Evolutionary conservation across 2,113 vertebrate genomes (phyloP), one percentile per base, ranked within the genome.

Genomic region (Rhineura floridana): DNA sequence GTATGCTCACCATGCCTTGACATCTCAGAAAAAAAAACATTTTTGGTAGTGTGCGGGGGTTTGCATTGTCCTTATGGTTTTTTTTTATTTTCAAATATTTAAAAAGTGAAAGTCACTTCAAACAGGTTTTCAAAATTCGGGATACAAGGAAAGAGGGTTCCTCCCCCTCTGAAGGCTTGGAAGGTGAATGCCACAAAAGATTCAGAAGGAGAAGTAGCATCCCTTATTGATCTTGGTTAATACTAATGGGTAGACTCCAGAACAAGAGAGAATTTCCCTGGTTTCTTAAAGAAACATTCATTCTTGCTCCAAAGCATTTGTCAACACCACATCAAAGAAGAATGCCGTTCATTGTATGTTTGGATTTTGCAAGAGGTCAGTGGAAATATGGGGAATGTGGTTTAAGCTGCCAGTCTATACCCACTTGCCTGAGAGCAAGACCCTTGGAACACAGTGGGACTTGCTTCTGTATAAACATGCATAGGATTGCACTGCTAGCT

Each of bases 171-270:
- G 75, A n/a, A 52, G 42, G 75, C 59, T 46, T 52, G 63, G 5
- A 70, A 65, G 80, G 8, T n/a, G 78, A 90, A 86, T 86, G 77
- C 55, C 48, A 88, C 52, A 55, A 62, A 81, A 46, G 30, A 55
- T 36, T 80, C n/a, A 46, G 39, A 86, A 91, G 42, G 62, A 80
- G 42, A 67, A 87, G 39, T 69, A 23, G 42, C 83, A 44, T 67
- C 84, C 78, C 63, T 79, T 48, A 17, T 33, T 48, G 87, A 81
- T 67, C 50, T 15, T 59, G 23, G 72, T 81, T 94, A 91, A 91
- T 89, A 33, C 50, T 17, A 0, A 21, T 92, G 83, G 82, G 90
- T 92, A 78, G 85, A 88, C 86, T 77, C n/a, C 86, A 76, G 83
- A 6, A 84, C 72, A 92, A 88, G 17, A 93, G 89, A 81, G 2